A percentile compares a stretch with the other conserved stretches of the same genome.
Conservation (phyloP, 2,888 invertebrate species). For the Furcula furcula region DNA sequence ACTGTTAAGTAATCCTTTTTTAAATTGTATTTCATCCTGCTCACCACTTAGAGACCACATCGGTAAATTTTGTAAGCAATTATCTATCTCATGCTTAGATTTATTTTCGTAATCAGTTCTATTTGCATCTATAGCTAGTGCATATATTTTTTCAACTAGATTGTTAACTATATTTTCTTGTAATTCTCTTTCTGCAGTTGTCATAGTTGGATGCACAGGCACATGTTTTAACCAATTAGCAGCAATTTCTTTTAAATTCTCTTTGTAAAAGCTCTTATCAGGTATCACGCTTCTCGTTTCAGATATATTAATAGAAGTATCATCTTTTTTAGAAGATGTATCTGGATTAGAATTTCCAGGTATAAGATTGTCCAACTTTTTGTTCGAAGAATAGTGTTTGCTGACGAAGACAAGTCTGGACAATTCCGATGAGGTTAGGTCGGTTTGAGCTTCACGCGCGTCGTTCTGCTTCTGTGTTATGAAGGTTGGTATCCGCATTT, state of each 20-base stretch:
- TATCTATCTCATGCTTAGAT: slow-evolving; percentile 34
- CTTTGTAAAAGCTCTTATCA: slow-evolving; percentile 28
- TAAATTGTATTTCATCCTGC: slow-evolving; percentile 26
- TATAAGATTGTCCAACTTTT: neutral
- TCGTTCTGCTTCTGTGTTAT: neutral
- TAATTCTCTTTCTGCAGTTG: slow-evolving; percentile 26
- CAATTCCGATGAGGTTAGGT: neutral
- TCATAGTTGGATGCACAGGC: slow-evolving; percentile 30
- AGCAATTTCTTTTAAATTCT: slow-evolving; percentile 32
- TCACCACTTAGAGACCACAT: slow-evolving; percentile 37
- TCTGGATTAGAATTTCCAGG: neutral
- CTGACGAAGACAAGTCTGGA: slow-evolving; percentile 19
- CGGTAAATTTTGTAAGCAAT: slow-evolving; percentile 37
- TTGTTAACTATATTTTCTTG: slow-evolving; percentile 35
- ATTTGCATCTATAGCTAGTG: slow-evolving; percentile 16
- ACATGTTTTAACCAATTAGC: slow-evolving; percentile 41
- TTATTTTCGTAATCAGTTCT: slow-evolving; percentile 26
- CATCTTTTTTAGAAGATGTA: neutral
- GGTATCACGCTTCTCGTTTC: slow-evolving; percentile 11
- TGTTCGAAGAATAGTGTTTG: slow-evolving; percentile 8
- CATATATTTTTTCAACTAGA: slow-evolving; percentile 39
- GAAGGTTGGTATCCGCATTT: slow-evolving; percentile 12
- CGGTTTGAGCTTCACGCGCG: neutral
- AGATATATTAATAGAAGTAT: neutral
- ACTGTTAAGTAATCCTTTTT: slow-evolving; percentile 31